Conservation (phyloP, 2,888 invertebrate species). For the Ophion costatus region DNA sequence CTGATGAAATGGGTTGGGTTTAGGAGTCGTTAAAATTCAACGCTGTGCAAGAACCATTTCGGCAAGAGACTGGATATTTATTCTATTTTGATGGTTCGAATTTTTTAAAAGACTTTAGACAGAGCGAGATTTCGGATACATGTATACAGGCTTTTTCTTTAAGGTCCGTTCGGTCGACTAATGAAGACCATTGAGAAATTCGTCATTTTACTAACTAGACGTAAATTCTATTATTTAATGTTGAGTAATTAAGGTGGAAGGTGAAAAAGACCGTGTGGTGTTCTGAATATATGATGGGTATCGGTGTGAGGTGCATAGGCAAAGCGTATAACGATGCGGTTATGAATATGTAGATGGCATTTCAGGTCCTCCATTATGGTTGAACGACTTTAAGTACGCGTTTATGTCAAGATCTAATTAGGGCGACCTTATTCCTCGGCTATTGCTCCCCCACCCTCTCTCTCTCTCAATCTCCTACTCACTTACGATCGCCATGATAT, state of each 20-base stretch:
- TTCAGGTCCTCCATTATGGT: slow-evolving; percentile 70
- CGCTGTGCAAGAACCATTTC: too few relatives aligned
- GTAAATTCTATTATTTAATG: background rate
- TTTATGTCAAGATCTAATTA: slow-evolving; percentile 68
- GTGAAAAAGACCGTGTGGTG: slow-evolving; percentile 15
- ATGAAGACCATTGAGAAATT: too few relatives aligned
- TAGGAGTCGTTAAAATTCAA: too few relatives aligned
- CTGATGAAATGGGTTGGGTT: too few relatives aligned
- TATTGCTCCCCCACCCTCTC: background rate
- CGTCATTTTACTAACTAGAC: too few relatives aligned
- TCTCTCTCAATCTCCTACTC: slow-evolving; percentile 14
- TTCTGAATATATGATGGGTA: background rate
- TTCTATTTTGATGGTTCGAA: too few relatives aligned
- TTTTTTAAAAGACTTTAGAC: too few relatives aligned
- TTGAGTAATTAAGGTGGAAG: slow-evolving; percentile 24
- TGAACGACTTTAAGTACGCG: slow-evolving; percentile 66
- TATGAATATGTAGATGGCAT: slow-evolving; percentile 78
- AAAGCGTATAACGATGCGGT: slow-evolving; percentile 68
- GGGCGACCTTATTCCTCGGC: slow-evolving; percentile 58
- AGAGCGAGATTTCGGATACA: too few relatives aligned
- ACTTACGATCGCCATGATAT: slow-evolving; percentile 46
- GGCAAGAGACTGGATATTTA: too few relatives aligned
- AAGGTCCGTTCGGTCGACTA: too few relatives aligned
- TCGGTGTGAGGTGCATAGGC: slow-evolving; percentile 37
- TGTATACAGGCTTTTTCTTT: too few relatives aligned